Percentiles rank a stretch among this genome's conserved stretches.
Evolutionary conservation across 2,888 invertebrate species (phyloP).

Genomic region (Apoda limacodes): DNA sequence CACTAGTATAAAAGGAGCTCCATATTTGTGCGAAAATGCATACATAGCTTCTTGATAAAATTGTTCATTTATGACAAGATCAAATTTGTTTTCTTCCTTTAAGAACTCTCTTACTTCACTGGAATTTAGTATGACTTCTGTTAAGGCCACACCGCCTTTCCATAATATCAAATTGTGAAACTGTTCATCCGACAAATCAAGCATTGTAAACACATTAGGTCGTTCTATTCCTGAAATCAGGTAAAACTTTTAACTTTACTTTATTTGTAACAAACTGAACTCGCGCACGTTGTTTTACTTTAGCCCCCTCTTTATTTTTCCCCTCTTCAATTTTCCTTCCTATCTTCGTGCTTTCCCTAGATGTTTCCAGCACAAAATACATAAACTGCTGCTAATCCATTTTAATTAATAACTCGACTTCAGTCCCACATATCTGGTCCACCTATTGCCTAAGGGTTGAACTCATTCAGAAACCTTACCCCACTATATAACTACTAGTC

Average conservation of each 20-base stretch:
- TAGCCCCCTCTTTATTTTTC: too few species aligned
- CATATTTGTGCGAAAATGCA: constrained; percentile 53
- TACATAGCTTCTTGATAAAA: constrained; percentile 59
- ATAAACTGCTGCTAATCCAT: too few species aligned
- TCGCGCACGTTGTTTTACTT: too few species aligned
- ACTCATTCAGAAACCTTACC: too few species aligned
- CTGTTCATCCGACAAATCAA: constrained; percentile 37
- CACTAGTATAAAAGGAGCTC: constrained; percentile 44
- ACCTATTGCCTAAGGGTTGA: too few species aligned
- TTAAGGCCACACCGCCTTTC: constrained; percentile 40
- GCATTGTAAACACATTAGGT: constrained; percentile 53
- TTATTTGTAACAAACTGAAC: too few species aligned
- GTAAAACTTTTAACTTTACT: neutral
- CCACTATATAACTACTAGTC: too few species aligned
- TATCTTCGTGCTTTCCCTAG: too few species aligned
- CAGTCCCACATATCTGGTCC: too few species aligned
- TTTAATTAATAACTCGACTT: too few species aligned
- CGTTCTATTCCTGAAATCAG: constrained; percentile 35
- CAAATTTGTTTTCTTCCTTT: constrained; percentile 41
- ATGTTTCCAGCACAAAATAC: too few species aligned
- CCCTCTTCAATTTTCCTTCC: too few species aligned
- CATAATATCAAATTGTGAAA: constrained; percentile 46
- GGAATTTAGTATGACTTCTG: constrained; percentile 44
- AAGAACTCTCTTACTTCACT: constrained; percentile 37
- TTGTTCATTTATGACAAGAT: constrained; percentile 57